Conservation (phyloP, 1,140 invertebrate genomes). For the Formica exsecta region DNA sequence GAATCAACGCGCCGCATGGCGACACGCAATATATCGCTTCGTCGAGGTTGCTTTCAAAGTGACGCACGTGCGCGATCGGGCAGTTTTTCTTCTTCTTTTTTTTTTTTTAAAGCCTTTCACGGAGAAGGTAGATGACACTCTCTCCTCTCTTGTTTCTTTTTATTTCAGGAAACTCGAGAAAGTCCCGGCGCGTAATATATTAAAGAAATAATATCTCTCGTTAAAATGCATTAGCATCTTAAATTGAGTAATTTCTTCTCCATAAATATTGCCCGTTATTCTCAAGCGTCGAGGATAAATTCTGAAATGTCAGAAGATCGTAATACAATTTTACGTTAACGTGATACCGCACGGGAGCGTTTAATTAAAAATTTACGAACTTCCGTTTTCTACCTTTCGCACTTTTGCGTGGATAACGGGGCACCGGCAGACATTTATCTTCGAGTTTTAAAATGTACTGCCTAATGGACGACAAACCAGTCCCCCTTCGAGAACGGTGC, state of each 20-base stretch:
- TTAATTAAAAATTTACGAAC: conserved; percentile 20
- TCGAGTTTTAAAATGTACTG: neutral
- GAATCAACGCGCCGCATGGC: conserved; percentile 37
- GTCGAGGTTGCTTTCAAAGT: conserved; percentile 23
- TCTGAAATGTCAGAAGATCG: neutral
- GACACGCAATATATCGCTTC: conserved; percentile 49
- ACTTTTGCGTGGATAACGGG: neutral
- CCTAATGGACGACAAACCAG: neutral
- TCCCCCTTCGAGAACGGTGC: neutral
- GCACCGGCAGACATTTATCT: neutral
- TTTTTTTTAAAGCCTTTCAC: neutral
- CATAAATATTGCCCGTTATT: conserved; percentile 21
- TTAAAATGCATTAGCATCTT: conserved; percentile 23
- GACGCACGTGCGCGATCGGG: conserved; percentile 11
- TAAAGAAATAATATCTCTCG: neutral
- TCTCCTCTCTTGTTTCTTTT: neutral
- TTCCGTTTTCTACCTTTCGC: neutral
- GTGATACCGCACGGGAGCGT: neutral
- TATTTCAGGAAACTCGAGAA: neutral
- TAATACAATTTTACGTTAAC: neutral
- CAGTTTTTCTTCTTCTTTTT: no score
- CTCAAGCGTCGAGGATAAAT: conserved; percentile 13
- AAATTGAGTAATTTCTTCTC: neutral
- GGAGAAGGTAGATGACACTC: no score
- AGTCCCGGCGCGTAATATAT: neutral